These are phyloP conservation scores for Lacanobia wlatinum DNA, from an alignment of 2,888 invertebrate species.

Conservation along the genomic window DNA sequence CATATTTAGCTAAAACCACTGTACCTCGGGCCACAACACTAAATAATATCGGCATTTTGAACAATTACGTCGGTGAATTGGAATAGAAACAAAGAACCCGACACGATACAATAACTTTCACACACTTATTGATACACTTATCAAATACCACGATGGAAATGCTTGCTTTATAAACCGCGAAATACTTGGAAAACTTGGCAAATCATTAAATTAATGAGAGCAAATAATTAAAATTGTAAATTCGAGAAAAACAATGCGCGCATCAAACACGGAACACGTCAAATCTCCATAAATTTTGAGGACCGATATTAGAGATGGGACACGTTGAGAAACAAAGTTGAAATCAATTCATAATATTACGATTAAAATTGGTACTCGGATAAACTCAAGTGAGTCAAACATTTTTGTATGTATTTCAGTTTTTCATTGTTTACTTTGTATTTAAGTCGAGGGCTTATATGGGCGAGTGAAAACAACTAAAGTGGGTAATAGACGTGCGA, in stretches of 20 bases:
- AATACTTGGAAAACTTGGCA: constrained; percentile 9
- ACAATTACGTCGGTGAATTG: constrained; percentile 53
- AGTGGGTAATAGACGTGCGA: too few species aligned
- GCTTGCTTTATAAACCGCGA: constrained; percentile 2
- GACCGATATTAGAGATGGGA: constrained; percentile 7
- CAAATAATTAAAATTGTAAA: constrained; percentile 26
- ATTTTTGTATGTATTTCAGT: neutral
- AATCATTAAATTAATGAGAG: constrained; percentile 5
- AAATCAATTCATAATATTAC: neutral
- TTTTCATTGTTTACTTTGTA: too few species aligned
- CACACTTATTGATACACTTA: constrained; percentile 29
- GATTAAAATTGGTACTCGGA: neutral
- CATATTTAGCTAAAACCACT: constrained; percentile 97
- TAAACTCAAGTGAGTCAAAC: neutral
- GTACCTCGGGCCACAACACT: constrained; percentile 96
- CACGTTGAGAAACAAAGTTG: neutral
- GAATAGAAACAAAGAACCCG: constrained; percentile 59
- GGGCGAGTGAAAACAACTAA: too few species aligned
- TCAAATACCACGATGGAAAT: constrained; percentile 17
- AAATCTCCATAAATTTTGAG: constrained; percentile 23
- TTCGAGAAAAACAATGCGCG: constrained; percentile 55
- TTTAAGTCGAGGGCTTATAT: too few species aligned
- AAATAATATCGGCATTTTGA: constrained; percentile 96
- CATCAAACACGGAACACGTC: constrained; percentile 58
- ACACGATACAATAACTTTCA: constrained; percentile 38